A percentile compares a stretch with the other conserved stretches of the same genome.
These are phyloP conservation scores for Nilaparvata lugens DNA, from an alignment of 1,140 invertebrate genomes.

Conservation along the genomic window DNA sequence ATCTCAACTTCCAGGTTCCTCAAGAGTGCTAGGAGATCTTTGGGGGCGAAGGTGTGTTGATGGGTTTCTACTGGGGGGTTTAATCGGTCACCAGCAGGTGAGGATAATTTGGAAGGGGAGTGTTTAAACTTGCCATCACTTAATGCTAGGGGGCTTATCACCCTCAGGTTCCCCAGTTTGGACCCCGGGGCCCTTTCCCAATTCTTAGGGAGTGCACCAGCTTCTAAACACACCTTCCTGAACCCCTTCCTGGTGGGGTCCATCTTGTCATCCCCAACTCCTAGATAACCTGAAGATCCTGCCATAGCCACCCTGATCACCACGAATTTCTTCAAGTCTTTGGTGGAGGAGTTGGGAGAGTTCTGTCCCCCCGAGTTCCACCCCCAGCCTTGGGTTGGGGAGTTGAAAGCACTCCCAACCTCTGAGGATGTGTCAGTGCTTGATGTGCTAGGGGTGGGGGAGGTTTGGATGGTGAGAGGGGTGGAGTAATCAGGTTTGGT, in stretches of 20 bases:
- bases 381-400: conserved; percentile 50
- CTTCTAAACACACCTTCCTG: conserved; percentile 25
- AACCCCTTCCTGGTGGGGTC: conserved; percentile 22
- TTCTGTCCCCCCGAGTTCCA: conserved; percentile 51
- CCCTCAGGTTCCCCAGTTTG: conserved; percentile 11
- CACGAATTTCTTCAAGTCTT: conserved; percentile 57
- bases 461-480: conserved; percentile 61
- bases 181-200: conserved; percentile 23
- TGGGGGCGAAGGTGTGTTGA: conserved; percentile 67
- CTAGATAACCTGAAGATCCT: conserved; percentile 24
- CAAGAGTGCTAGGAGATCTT: conserved; percentile 72
- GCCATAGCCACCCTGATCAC: conserved; percentile 50
- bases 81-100: not conserved
- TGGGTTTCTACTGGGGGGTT: conserved; percentile 4
- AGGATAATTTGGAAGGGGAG: not conserved
- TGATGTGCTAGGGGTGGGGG: conserved; percentile 44
- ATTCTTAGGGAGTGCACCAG: conserved; percentile 24
- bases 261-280: conserved; percentile 19
- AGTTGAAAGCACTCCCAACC: conserved; percentile 63
- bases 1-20: conserved; percentile 85
- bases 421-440: conserved; percentile 69
- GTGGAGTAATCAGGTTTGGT: conserved; percentile 49
- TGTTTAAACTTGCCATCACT: conserved; percentile 1
- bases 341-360: conserved; percentile 46
- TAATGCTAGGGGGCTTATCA: conserved; percentile 1